Evolutionary conservation across 2,888 invertebrate species (phyloP), one percentile per base, ranked within the genome.

Genomic region (Endomychus coccineus): DNA sequence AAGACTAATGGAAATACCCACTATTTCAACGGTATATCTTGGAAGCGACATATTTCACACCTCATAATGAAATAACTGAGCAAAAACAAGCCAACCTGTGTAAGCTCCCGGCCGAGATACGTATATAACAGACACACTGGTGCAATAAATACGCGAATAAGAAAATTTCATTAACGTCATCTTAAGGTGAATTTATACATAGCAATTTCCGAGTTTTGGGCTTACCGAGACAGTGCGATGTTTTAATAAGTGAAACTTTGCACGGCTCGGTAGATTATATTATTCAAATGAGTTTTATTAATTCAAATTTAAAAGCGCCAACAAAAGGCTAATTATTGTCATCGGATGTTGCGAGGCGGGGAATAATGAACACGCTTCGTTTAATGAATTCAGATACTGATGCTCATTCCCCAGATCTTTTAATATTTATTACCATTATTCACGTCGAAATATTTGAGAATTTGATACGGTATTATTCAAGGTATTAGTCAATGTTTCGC

Each of bases 101-200:
- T 55, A 56, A 58, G 54, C 56, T 56, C 48, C 51, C 49, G 34
- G 46, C 42, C 44, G 49, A 49, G 52, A 50, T 53, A 43, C 47
- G 54, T 50, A 31, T 25, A 47, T 39, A 49, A 55, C 54, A 58
- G 53, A 56, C 56, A 51, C 58, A 55, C 54, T 48, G 53, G 51
- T 51, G 60, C 61, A 63, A 65, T 65, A 65, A 66, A 65, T 65
- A 64, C 55, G 56, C 62, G 65, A 67, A 66, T 67, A 66, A 66
- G 67, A 66, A 68, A 69, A 68, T 70, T 70, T 70, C 69, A 71
- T 70, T 71, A 71, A 69, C 68, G 70, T 70, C 70, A 69, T 68
- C 68, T 69, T 68, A 66, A 68, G 67, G 68, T 67, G 62, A 70
- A 70, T 69, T 71, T 70, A 70, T 70, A 67, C 59, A 59, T 59